phyloP scores from a whole-genome alignment of 2,113 vertebrate species.

The Sinocyclocheilus anshuiensis region DNA sequence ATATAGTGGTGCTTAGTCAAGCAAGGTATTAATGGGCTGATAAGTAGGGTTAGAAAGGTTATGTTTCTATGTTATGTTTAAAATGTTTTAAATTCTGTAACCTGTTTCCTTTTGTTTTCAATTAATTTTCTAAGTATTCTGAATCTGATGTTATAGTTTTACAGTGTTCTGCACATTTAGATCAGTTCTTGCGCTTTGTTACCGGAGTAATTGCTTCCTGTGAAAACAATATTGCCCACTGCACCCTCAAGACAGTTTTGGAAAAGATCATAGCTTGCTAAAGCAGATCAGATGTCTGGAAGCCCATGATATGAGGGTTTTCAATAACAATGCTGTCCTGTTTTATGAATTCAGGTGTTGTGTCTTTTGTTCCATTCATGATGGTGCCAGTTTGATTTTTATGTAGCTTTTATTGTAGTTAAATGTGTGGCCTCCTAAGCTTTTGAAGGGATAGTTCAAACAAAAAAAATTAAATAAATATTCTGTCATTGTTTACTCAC shows the following conservation, averaged over 20 bases:
- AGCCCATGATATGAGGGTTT: neutral
- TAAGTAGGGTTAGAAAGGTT: neutral
- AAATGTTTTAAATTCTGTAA: constrained; percentile 28
- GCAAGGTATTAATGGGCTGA: constrained; percentile 18
- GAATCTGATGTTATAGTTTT: constrained; percentile 16
- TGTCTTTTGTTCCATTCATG: constrained; percentile 54
- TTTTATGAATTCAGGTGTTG: constrained; percentile 49
- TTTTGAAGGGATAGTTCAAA: neutral
- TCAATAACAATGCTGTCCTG: neutral
- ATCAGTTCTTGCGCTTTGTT: neutral
- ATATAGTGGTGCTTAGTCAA: neutral
- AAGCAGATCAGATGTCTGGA: constrained; percentile 13
- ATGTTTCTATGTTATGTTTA: too few relatives aligned
- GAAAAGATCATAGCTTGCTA: constrained; percentile 8
- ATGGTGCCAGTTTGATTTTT: constrained; percentile 53
- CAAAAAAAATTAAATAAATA: neutral
- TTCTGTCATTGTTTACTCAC: neutral
- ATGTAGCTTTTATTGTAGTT: constrained; percentile 67
- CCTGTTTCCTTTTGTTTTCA: constrained; percentile 47
- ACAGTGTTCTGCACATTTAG: neutral
- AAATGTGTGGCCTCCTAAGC: neutral
- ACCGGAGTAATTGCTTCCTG: constrained; percentile 11
- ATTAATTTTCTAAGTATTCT: constrained; percentile 48
- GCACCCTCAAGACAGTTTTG: neutral
- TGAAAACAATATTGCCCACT: constrained; percentile 13